Base-by-base conservation (phyloP, 2,113 vertebrate genomes). In the Calidris pygmaea region DNA sequence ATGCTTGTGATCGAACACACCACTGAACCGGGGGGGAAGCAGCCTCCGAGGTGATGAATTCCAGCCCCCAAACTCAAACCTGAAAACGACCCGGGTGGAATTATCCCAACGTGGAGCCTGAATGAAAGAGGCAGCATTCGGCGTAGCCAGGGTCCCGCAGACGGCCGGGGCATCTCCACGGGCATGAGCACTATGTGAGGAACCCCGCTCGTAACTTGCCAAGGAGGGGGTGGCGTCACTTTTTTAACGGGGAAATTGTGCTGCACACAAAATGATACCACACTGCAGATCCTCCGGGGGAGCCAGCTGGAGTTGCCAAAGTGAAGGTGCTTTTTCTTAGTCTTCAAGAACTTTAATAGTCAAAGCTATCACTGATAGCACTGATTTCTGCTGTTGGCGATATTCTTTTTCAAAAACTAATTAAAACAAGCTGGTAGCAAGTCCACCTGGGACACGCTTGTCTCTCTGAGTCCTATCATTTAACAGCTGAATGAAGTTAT, bases 21-120 rank as follows among this genome's bases (percentile, higher is more conserved):
- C 60, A 5, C 52, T 60, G 35, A 92, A 65, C 16, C 1, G 76
- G 37, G 76, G 37, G 76, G 83, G 76, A 94, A 96, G 73, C 63
- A 37, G 60, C 56, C 88, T 89, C 85, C 0, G 1, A 94, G 93
- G 95, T 29, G 76, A 95, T 81, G 92, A 90, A 95, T 96, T 95
- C 93, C 92, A 93, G 76, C 39, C 50, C 58, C 30, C 53, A 56
- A 59, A 86, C 71, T 89, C 79, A 90, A 93, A 79, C 60, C 88
- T 5, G 72, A 89, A 93, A 92, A 89, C 79, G 75, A 68, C 66
- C 56, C 2, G 2, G 13, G 62, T 86, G 65, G 88, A 94, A 93
- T 89, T 84, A 87, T 91, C 81, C 71, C 45, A 53, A 53, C 18
- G 18, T n/a, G 65, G 56, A 87, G 58, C 23, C 59, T 94, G 90